A percentile compares a stretch with the other conserved stretches of the same genome.
Conservation (phyloP, 1,140 invertebrate species). For the Riptortus pedestris region DNA sequence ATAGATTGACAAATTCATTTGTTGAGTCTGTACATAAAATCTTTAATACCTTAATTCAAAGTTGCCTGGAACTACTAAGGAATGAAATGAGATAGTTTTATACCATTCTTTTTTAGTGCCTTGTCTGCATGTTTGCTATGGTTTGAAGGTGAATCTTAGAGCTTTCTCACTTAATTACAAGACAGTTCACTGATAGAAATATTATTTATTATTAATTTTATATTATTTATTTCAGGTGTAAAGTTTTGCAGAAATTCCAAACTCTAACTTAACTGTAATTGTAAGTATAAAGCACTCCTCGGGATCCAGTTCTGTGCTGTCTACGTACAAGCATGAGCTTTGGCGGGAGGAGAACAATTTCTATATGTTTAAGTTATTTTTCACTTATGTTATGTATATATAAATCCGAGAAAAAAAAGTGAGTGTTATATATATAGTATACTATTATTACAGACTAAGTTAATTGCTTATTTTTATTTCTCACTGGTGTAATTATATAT, state of each 20-base stretch:
- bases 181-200: too few species aligned
- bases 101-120: too few species aligned
- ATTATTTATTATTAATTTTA: too few species aligned
- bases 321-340: not conserved
- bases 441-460: conserved; percentile 13
- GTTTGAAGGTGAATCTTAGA: too few species aligned
- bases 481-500: conserved; percentile 18
- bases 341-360: not conserved
- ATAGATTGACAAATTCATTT: too few species aligned
- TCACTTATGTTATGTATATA: conserved; percentile 14
- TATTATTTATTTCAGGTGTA: conserved; percentile 9
- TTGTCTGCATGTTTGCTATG: too few species aligned
- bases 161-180: too few species aligned
- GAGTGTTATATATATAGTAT: conserved; percentile 17
- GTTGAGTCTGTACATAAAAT: too few species aligned
- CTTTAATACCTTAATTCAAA: too few species aligned
- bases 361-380: conserved; percentile 15
- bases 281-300: conserved; percentile 12
- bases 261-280: too few species aligned
- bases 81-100: too few species aligned
- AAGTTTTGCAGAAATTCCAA: conserved; percentile 5
- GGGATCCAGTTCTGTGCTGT: not conserved
- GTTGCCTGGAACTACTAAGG: too few species aligned
- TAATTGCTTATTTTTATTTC: conserved; percentile 6
- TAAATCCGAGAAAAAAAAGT: conserved; percentile 11